Evolutionary conservation across 2,888 invertebrate species (phyloP).

Genomic region (Mechanitis messenoides): DNA sequence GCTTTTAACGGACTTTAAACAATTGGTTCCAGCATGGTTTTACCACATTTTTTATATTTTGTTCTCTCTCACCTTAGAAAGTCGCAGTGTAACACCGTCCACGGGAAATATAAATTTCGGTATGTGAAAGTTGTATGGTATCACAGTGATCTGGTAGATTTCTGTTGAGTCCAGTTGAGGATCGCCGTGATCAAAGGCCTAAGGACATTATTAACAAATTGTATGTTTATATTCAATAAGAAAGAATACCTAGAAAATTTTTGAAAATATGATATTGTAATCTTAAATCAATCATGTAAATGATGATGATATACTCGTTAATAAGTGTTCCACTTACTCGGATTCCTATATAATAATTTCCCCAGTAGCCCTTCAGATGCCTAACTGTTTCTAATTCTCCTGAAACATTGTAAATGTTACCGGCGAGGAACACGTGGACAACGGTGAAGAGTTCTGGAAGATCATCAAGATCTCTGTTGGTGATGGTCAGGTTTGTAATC

Average conservation of each 20-base stretch:
- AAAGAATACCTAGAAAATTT: not conserved
- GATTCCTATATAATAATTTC: constrained; percentile 72
- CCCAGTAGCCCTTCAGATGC: constrained; percentile 74
- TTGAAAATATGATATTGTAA: not conserved
- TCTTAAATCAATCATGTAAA: not conserved
- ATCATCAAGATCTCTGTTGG: constrained; percentile 41
- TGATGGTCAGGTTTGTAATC: constrained; percentile 49
- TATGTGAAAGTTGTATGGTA: constrained; percentile 76
- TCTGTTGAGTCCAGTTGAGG: constrained; percentile 53
- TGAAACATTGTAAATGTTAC: constrained; percentile 32
- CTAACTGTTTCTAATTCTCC: constrained; percentile 63
- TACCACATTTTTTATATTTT: not conserved
- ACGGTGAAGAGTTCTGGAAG: constrained; percentile 53
- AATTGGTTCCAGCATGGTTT: too few species aligned
- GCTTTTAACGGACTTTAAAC: too few species aligned
- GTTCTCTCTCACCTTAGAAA: constrained; percentile 54
- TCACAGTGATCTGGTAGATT: constrained; percentile 63
- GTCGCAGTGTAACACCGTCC: constrained; percentile 46
- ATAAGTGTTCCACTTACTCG: constrained; percentile 49
- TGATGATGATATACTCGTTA: not conserved
- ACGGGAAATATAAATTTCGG: constrained; percentile 75
- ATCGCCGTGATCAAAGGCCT: constrained; percentile 77
- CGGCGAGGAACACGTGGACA: constrained; percentile 31
- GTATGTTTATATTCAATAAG: constrained; percentile 12
- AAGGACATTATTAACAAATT: constrained; percentile 8